These are phyloP conservation scores for Colaptes auratus DNA, from an alignment of 2,113 vertebrate species.

Conservation along the genomic window DNA sequence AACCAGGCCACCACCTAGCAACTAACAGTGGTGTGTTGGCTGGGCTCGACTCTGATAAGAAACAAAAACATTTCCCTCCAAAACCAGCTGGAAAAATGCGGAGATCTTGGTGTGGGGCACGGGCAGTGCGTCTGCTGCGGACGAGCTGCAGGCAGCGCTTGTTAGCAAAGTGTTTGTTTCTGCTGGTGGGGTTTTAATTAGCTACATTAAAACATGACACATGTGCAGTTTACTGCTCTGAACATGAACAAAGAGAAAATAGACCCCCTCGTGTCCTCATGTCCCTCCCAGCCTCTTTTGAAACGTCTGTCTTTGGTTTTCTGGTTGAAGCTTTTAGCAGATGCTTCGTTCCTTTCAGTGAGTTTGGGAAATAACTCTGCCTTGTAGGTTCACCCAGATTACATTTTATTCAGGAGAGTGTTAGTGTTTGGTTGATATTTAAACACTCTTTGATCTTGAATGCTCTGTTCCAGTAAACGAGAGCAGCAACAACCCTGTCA, in stretches of 20 bases:
- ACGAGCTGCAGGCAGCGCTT: neutral
- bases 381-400: neutral
- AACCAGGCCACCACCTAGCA: neutral
- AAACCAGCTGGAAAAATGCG: neutral
- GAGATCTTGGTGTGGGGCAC: neutral
- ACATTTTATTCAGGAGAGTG: neutral
- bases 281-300: neutral
- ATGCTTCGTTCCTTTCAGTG: neutral
- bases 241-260: neutral
- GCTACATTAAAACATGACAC: neutral
- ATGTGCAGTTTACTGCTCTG: neutral
- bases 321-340: neutral
- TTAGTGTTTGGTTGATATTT: neutral
- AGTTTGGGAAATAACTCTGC: neutral
- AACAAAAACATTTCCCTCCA: neutral
- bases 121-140: accelerated
- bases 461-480: neutral
- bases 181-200: neutral
- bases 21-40: neutral
- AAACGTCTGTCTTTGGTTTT: neutral
- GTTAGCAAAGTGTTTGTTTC: neutral
- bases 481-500: neutral
- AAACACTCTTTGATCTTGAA: neutral
- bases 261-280: neutral
- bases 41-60: neutral